Evolutionary conservation across 2,113 vertebrate genomes (phyloP), one percentile per base, ranked within the genome.

Genomic region (Labrus mixtus): DNA sequence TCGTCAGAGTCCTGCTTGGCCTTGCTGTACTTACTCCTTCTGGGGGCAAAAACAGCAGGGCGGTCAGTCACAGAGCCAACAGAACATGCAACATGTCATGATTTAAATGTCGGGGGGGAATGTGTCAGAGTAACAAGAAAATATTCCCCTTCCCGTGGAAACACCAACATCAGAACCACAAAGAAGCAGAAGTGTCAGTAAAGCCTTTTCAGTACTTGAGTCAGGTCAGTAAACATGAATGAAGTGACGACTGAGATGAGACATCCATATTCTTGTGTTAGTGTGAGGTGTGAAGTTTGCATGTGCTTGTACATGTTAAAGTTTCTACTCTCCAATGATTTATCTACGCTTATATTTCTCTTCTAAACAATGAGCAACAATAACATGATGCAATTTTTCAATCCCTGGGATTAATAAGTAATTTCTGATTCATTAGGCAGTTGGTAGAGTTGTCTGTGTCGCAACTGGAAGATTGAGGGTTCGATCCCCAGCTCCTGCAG

Each of bases 1-100:
- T 98, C 97, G 55, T 98, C 97, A 2, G 97, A 96, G 90, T 98
- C 97, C 89, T 98, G 97, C 91, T 98, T 98, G 13, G 97, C 97
- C 70, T 98, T 97, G 89, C 97, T 98, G 94, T 98, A 98, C 68
- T 98, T 98, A 90, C 96, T 98, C 89, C 97, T 95, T 89, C 96
- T 97, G 94, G 68, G 88, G 71, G 89, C 66, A 89, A 83, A 92
- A 69, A 88, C 55, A 90, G 45, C 82, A 77, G 53, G 59, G 50
- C 2, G 67, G 71, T 88, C 76, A 88, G 66, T 68, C 43, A 19
- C 22, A 41, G 36, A 13, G 7, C 19, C 50, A 46, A n/a, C 13
- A 11, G 20, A 6, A 25, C 20, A 62, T 4, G 11, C 0, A 11
- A 4, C 0, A 25, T 29, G 25, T 64, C 8, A 65, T 8, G 16